A percentile compares a stretch with the other conserved stretches of the same genome.
Evolutionary conservation across 1,140 invertebrate species (phyloP).

Genomic region (Lineus longissimus): DNA sequence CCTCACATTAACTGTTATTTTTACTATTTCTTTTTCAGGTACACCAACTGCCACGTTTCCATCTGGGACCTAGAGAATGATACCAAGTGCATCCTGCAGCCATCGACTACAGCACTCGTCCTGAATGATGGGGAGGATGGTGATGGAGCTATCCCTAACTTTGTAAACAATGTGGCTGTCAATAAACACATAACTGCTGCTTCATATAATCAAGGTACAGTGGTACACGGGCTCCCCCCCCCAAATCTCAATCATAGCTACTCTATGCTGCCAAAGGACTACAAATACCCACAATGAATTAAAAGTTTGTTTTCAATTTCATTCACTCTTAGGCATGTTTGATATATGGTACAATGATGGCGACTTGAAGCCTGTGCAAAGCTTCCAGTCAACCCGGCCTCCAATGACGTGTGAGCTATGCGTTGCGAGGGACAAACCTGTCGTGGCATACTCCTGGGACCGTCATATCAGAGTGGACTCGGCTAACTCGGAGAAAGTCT

Average conservation of each 20-base stretch:
- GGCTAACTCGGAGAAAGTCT: neutral
- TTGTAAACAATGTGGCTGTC: conserved; percentile 13
- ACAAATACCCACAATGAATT: no score
- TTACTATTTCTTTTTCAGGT: conserved; percentile 22
- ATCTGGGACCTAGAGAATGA: conserved; percentile 32
- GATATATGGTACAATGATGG: conserved; percentile 38
- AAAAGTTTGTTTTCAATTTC: no score
- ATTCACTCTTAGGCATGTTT: no score
- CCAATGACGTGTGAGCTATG: conserved; percentile 5
- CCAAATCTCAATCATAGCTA: no score
- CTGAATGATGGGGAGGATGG: conserved; percentile 29
- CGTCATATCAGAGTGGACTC: conserved; percentile 9
- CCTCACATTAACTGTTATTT: neutral
- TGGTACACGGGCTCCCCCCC: no score
- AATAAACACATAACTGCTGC: neutral
- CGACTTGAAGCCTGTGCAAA: conserved; percentile 25
- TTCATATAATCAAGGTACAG: no score
- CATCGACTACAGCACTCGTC: conserved; percentile 38
- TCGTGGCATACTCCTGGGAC: conserved; percentile 13
- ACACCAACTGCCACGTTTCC: conserved; percentile 42
- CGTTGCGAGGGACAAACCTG: conserved; percentile 7
- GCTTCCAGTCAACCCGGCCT: conserved; percentile 3
- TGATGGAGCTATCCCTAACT: conserved; percentile 25
- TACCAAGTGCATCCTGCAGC: conserved; percentile 35
- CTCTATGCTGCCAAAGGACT: no score